Conservation (phyloP, 1,140 invertebrate species). For the Cephus cinctus region DNA sequence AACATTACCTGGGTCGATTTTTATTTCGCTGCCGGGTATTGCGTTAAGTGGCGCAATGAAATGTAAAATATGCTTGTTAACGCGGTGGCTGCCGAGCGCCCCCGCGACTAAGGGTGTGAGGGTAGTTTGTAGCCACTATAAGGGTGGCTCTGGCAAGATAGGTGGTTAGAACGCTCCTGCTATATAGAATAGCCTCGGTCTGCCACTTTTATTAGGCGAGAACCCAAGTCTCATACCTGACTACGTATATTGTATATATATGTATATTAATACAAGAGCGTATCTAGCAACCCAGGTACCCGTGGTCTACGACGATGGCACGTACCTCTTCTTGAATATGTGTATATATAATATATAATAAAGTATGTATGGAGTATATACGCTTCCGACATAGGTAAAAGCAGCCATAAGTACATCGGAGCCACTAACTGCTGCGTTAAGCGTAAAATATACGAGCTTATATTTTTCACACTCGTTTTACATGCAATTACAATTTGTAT, state of each 20-base stretch:
- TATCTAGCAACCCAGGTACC: too few species aligned
- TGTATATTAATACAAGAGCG: too few species aligned
- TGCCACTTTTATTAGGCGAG: slow-evolving; percentile 28
- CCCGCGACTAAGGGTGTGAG: not conserved
- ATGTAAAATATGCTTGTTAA: slow-evolving; percentile 54
- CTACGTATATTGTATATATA: too few species aligned
- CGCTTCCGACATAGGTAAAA: too few species aligned
- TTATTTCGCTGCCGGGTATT: slow-evolving; percentile 36
- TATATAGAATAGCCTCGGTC: slow-evolving; percentile 20
- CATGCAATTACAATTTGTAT: slow-evolving; percentile 45
- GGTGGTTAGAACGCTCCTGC: slow-evolving; percentile 10
- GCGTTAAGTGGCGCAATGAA: slow-evolving; percentile 51
- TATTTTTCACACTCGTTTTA: slow-evolving; percentile 28
- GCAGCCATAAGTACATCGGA: slow-evolving; percentile 11
- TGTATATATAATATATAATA: too few species aligned
- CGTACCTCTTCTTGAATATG: too few species aligned
- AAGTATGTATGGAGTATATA: too few species aligned
- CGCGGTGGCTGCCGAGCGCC: slow-evolving; percentile 14
- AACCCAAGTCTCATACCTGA: not conserved
- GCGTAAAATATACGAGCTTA: slow-evolving; percentile 22
- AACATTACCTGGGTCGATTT: slow-evolving; percentile 34
- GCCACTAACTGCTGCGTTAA: slow-evolving; percentile 18
- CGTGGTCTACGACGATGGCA: too few species aligned
- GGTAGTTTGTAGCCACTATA: slow-evolving; percentile 9
- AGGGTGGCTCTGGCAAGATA: slow-evolving; percentile 6